Base-by-base conservation (phyloP, 2,113 vertebrate genomes). In the Bombycilla garrulus region DNA sequence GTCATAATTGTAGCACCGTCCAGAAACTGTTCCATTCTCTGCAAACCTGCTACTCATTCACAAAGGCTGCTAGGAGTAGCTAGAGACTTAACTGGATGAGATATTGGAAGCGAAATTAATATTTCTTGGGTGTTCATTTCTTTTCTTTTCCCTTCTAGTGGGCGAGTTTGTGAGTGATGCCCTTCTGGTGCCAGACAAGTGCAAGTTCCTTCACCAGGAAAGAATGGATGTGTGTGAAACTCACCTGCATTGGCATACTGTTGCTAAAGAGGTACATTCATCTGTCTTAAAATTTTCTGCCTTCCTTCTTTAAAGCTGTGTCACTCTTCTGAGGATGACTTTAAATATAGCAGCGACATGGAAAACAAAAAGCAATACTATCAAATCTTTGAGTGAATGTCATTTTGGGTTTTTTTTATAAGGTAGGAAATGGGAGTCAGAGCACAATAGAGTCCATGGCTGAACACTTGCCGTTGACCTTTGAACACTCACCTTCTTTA, bases 161-260 rank as follows among this genome's bases (percentile, higher is more conserved):
- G 99, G 99, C 1, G 99, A 99, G 86, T 99, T 99, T 96, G 99
- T 99, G 79, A 99, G 99, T 8, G 99, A 99, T 38, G 99, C 99
- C n/a, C 98, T 99, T 96, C 98, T 99, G 14, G 99, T 99, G 86
- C 99, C 99, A 12, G 99, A 99, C 96, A 99, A 99, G 96, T 99
- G 99, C 97, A 99, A 99, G 94, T 99, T 99, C 95, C 98, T 99
- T 92, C 99, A 99, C 97, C 99, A 99, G 97, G 99, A 99, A 97
- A 98, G 98, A 61, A 99, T 99, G 99, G 98, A 99, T 96, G 98
- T 99, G 69, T 99, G 99, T 93, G 99, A 99, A 98, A 99, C 99
- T 88, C 99, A 99, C 93, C 98, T 99, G 93, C 99, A 99, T 97
- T 99, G 99, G 99, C 99, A 99, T 96, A 99, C 99, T 1, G 99